Evolutionary conservation across 2,113 vertebrate genomes (phyloP).

Genomic region (Myotis lucifugus): DNA sequence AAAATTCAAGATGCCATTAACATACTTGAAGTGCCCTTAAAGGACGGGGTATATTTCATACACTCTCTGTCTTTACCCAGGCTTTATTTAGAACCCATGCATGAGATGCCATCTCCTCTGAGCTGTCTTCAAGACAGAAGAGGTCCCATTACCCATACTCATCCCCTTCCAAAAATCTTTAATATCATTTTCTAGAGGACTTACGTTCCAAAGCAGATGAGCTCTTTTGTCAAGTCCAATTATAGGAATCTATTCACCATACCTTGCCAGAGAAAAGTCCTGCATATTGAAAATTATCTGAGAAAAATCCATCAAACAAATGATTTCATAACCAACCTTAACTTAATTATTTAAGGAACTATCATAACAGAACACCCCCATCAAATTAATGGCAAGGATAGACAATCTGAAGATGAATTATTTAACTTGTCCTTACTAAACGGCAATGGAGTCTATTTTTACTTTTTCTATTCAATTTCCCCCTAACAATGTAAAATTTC

Average conservation of each 20-base stretch:
- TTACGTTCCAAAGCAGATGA: not conserved
- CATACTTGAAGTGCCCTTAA: not conserved
- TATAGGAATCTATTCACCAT: not conserved
- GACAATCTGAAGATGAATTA: slow-evolving; percentile 79
- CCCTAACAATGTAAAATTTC: slow-evolving; percentile 72
- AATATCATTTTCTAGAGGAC: not conserved
- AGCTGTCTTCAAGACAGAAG: not conserved
- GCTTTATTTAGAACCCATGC: not conserved
- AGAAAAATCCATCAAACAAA: slow-evolving; percentile 56
- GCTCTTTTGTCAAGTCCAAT: not conserved
- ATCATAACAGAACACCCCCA: slow-evolving; percentile 72
- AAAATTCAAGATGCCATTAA: slow-evolving; percentile 31
- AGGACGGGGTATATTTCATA: not conserved
- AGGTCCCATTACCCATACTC: not conserved
- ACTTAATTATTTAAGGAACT: slow-evolving; percentile 77
- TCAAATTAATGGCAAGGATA: slow-evolving; percentile 68
- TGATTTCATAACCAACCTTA: slow-evolving; percentile 55
- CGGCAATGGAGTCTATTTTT: slow-evolving; percentile 79
- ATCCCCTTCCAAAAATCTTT: not conserved
- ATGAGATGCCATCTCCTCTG: not conserved
- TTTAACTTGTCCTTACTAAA: slow-evolving; percentile 86
- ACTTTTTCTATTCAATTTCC: slow-evolving; percentile 77
- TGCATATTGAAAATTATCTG: slow-evolving; percentile 36
- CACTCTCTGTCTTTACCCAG: not conserved
- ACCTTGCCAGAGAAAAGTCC: not conserved